Evolutionary conservation across 2,888 invertebrate genomes (phyloP).

Genomic region (Parelbella ahira): DNA sequence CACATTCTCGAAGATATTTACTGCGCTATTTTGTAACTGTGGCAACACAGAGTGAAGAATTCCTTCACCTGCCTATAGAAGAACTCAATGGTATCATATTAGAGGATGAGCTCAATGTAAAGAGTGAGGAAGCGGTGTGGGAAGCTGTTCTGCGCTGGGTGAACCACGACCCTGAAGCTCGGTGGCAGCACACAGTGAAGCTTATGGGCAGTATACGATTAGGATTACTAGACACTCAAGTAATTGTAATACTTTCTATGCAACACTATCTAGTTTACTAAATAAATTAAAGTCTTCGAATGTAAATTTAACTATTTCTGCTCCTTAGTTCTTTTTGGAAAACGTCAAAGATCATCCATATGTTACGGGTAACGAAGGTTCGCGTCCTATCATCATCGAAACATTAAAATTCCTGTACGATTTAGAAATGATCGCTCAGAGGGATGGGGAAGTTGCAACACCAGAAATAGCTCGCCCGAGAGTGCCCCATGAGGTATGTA

Average conservation of each 20-base stretch:
- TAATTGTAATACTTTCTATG: conserved; percentile 35
- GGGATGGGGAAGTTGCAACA: conserved; percentile 90
- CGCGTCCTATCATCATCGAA: conserved; percentile 93
- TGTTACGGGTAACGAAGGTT: conserved; percentile 89
- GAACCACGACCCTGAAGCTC: conserved; percentile 85
- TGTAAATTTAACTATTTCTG: conserved; percentile 10
- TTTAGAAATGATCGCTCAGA: conserved; percentile 90
- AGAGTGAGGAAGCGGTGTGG: conserved; percentile 93
- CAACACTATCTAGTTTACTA: background rate
- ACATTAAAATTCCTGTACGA: conserved; percentile 95
- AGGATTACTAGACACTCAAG: conserved; percentile 89
- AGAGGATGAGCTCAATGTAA: conserved; percentile 92
- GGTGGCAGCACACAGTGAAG: conserved; percentile 87
- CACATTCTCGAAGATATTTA: conserved; percentile 84
- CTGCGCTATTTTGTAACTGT: conserved; percentile 89
- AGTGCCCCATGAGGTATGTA: conserved; percentile 87
- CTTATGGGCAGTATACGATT: conserved; percentile 90
- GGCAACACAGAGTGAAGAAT: conserved; percentile 86
- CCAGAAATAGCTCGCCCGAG: conserved; percentile 91
- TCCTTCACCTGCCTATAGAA: conserved; percentile 85
- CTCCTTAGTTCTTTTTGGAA: conserved; percentile 91
- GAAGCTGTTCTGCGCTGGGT: conserved; percentile 93
- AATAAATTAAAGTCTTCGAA: conserved; percentile 2
- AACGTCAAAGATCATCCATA: conserved; percentile 93
- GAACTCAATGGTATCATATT: conserved; percentile 89